Base-by-base conservation (phyloP, 2,113 vertebrate genomes). In the Oophaga pumilio region DNA sequence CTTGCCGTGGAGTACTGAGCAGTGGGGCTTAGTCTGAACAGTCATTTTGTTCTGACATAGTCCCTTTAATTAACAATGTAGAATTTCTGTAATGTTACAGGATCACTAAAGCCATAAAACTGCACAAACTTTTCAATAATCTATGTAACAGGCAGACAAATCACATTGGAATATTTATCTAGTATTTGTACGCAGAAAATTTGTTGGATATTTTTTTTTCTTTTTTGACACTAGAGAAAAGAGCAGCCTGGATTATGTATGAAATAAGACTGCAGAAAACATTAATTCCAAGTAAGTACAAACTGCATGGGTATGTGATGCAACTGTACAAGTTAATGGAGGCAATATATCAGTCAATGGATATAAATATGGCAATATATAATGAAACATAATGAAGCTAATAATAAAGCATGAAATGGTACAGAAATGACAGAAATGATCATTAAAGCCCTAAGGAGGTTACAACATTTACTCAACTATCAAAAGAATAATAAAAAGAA, bases 321-420 rank as follows among this genome's bases (percentile, higher is more conserved):
- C 49, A 68, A 52, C 20, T 69, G 28, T 83, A 9, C 64, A 83
- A 17, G 49, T 26, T 83, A 50, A 83, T 83, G 62, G 50, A 53
- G 77, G 60, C 17, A 15, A 79, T 18, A 15, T 14, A 2, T 80
- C 15, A 53, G 62, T 28, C 43, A 68, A 62, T 83, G 14, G 14
- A 50, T 17, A 69, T 0, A 83, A 69, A 69, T 33, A 69, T n/a
- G 62, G 24, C n/a, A 69, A 6, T 26, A n/a, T 53, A 69, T 24
- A 17, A 53, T 24, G 43, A 82, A 52, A 64, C 81, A 52, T 24
- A 17, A 52, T 83, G 26, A 69, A 43, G 64, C 17, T 28, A 82
- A 49, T 68, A 17, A 78, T n/a, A 22, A 78, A 78, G 53, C 6
- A 11, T 82, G 60, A 24, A 26, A 82, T 50, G 12, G 43, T 20